Evolutionary conservation across 2,113 vertebrate genomes (phyloP), one percentile per base, ranked within the genome.

Genomic region (Illadopsis cleaveri): DNA sequence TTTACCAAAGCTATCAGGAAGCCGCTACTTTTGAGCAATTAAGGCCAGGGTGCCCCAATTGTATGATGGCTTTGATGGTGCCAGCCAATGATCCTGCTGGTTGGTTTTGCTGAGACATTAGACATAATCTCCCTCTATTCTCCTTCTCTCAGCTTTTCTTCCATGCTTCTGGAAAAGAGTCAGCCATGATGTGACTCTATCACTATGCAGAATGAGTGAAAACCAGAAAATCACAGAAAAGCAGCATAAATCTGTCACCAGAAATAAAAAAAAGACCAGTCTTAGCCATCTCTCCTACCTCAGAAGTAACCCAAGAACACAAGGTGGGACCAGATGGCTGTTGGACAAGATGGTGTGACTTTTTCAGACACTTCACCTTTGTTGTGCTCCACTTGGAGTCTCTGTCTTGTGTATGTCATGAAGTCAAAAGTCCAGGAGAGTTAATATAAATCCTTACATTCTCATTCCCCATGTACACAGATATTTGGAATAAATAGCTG

Each of bases 381-480:
- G 60, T 51, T 80, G 56, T 24, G 56, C 68, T 83, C 92, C 58
- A 19, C 51, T 93, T 57, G 1, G 35, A 84, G 64, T 75, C 96
- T 92, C 71, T 82, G 79, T 92, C 96, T 95, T 97, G 95, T 94
- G 51, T 28, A 8, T n/a, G 72, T 66, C 89, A 83, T 93, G 89
- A 96, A 97, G 90, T 93, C 82, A 95, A 51, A 97, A 95, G 89
- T 97, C 94, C 64, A n/a, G 70, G 81, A 92, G 84, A 98, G 97
- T 97, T 97, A 84, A 97, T 97, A 97, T 93, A 98, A 98, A 98
- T 98, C 95, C 97, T 94, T 88, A 81, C 81, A 94, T 98, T 98
- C 96, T 96, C 91, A 97, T 96, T 98, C 97, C 75, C 78, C 86
- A 9, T 88, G 89, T 96, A 97, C 88, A 95, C 18, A 28, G 48